Evolutionary conservation across 2,888 invertebrate species (phyloP), one percentile per base, ranked within the genome.

Genomic region (Leptogaster cylindrica): DNA sequence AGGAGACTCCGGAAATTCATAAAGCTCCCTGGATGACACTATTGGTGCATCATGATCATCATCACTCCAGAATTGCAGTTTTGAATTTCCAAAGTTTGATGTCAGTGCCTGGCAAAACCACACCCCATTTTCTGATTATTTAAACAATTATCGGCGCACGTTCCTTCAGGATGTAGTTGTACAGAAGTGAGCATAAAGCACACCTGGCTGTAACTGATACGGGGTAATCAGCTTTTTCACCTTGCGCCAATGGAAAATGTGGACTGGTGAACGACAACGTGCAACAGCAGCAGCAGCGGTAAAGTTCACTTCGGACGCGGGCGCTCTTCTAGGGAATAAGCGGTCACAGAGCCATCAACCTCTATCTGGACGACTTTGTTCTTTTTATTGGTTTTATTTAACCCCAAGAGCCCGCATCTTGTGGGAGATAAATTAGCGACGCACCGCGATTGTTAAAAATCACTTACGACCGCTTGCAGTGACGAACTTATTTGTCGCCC

Each of bases 351-450:
- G 36, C n/a, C 36, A 36, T 36, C 36, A 36, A 36, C 36, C 36
- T 36, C 36, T 12, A 14, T 36, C 36, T 36, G 36, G 3, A 5
- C 36, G n/a, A n/a, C 36, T 10, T 14, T 36, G n/a, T n/a, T n/a
- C n/a, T n/a, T n/a, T n/a, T n/a, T n/a, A n/a, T n/a, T n/a, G n/a
- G n/a, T n/a, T n/a, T n/a, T n/a, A n/a, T 36, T 36, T 36, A 36
- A 36, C 36, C 36, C 36, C 36, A 36, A 36, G 36, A 36, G 12
- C 46, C 46, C 46, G 46, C 46, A 46, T 46, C 46, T 16, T 16
- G 16, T 3, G 4, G 20, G 46, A 46, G 46, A 46, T 46, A 46
- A 46, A 46, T 46, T 46, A 46, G 20, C 46, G 46, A 3, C 18
- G 20, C 20, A 7, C 16, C 2, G 18, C 46, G 20, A 20, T 46